These are phyloP conservation scores for Unio pictorum DNA, from an alignment of 2,888 invertebrate species.

Conservation along the genomic window DNA sequence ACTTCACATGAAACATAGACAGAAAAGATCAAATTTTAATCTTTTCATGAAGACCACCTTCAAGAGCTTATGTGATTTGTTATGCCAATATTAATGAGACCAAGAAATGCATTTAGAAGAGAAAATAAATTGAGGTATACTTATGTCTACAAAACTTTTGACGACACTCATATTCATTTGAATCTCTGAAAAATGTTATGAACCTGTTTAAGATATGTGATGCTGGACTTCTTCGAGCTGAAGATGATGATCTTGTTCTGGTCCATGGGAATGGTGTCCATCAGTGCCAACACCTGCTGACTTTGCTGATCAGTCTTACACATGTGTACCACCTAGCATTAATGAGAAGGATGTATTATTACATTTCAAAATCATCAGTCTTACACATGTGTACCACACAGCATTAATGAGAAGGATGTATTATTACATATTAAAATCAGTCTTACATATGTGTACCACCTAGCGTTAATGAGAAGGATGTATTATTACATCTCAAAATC, in stretches of 20 bases:
- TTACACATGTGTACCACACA: conserved; percentile 50
- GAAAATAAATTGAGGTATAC: neutral
- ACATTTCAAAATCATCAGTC: conserved; percentile 4
- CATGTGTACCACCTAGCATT: conserved; percentile 46
- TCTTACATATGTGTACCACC: conserved; percentile 32
- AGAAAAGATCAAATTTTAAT: neutral
- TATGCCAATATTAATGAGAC: neutral
- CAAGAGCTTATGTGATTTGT: neutral
- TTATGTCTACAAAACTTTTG: neutral
- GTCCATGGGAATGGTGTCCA: conserved; percentile 38
- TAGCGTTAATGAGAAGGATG: conserved; percentile 12
- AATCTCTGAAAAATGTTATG: too few species aligned
- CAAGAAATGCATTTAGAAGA: neutral
- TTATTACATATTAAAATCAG: neutral
- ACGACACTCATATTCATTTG: too few species aligned
- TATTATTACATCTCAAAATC: neutral
- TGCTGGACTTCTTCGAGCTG: conserved; percentile 77
- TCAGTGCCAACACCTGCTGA: conserved; percentile 29
- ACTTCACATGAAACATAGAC: too few species aligned
- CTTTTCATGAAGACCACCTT: neutral
- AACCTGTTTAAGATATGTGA: conserved; percentile 67
- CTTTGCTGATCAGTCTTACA: conserved; percentile 30
- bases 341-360: neutral
- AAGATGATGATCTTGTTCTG: conserved; percentile 77
- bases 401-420: neutral